Evolutionary conservation across 2,888 invertebrate genomes (phyloP), one percentile per base, ranked within the genome.

Genomic region (Osmoderma eremita): DNA sequence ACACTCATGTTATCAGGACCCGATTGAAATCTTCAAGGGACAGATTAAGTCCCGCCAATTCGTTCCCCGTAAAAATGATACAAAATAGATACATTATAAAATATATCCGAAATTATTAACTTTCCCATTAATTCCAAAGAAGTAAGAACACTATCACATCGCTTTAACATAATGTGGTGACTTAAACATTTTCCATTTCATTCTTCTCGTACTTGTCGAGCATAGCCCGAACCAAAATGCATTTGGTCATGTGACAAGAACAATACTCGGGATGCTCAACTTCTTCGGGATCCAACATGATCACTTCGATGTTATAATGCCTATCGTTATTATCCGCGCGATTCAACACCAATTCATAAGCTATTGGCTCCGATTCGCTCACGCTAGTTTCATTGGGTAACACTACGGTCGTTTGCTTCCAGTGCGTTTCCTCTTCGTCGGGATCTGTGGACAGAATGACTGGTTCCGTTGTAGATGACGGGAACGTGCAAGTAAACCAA

Each of bases 401-500:
- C 1, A 94, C 87, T 71, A 97, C 88, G 0, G 87, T 83, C 0
- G 90, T 90, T 80, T 91, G 91, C 77, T 90, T 89, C 91, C 91
- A 91, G 77, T 91, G 91, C 1, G 91, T 91, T 50, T 82, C 75
- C 56, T 83, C 81, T 61, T 82, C 80, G 20, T 75, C 79, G 0
- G 91, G 90, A 61, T 86, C 83, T 1, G 90, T 90, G 3, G 87
- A 87, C 41, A 88, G 78, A 8, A 77, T 78, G 17, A 83, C 77
- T 12, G 81, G 77, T 69, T 80, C 79, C 70, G 77, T 79, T 38
- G 79, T 74, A 45, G 80, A 76, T 22, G 83, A 81, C 2, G 92
- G 91, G 80, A 95, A 94, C 53, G 84, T 83, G 71, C 91, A 91
- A 10, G 88, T 88, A 79, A 94, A 95, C 94, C 94, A 94, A 53